Base-by-base conservation (phyloP, 1,140 invertebrate genomes). In the Cheumatopsyche charites region DNA sequence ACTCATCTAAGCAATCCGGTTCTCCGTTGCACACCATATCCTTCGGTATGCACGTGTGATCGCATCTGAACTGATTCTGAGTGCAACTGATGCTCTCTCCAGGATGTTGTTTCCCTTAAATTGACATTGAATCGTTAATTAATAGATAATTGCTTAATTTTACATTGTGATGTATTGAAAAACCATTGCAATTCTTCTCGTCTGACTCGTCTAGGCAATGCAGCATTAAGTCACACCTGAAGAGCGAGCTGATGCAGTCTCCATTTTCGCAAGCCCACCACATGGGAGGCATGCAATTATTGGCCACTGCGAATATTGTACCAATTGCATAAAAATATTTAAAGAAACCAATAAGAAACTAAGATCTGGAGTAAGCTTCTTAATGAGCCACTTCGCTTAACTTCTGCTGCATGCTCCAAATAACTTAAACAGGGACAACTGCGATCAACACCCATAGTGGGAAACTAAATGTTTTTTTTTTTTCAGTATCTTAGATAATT, bases 11-110 rank as follows among this genome's bases (percentile, higher is more conserved):
- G 70, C 91, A 93, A 72, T 94, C 91, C 0, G 80, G 77, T 42
- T 91, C 88, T 0, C 89, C 88, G 80, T 94, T 92, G 81, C 93
- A 94, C 0, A 90, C 82, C 88, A 87, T 90, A 0, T 82, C 78
- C 41, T 82, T 80, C 0, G 21, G 55, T 21, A 58, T 47, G 43
- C 43, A 47, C 0, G 82, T 83, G 2, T 83, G 79, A 3, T 4
- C 41, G 71, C 83, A 84, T 5, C 78, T 65, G 72, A 78, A 83
- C 66, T 82, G 78, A 43, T 82, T 26, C 13, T 41, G 13, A 4
- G 29, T 23, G 36, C 75, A 76, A 43, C 58, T 36, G 11, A 26
- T n/a, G n/a, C n/a, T n/a, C n/a, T n/a, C 12, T 5, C 4, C 9
- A 9, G 9, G 5, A 23, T 9, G 12, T 26, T 36, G 11, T 6